A percentile compares a stretch with the other conserved stretches of the same genome.
phyloP scores from a whole-genome alignment of 2,797 vertebrate species.

The Atherinosoma microstoma region DNA sequence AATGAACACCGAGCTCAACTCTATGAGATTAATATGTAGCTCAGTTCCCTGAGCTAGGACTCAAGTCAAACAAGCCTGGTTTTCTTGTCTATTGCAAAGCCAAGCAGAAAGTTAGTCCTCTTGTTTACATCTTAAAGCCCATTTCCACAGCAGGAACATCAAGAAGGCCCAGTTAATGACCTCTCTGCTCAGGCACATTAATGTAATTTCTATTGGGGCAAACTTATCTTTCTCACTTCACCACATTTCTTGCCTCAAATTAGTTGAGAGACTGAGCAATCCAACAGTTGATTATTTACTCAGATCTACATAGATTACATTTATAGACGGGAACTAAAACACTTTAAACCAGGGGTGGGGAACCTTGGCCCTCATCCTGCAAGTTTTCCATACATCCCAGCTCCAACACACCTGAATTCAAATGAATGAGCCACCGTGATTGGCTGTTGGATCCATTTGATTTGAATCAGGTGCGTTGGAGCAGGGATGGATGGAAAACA shows the following conservation, averaged over 20 bases:
- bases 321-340: not conserved
- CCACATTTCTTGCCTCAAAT: no score
- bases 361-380: no score
- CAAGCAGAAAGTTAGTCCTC: not conserved
- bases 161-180: not conserved
- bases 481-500: no score
- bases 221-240: not conserved
- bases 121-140: not conserved
- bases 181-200: not conserved
- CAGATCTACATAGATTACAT: not conserved
- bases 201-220: not conserved
- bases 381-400: no score
- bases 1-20: not conserved
- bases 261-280: no score
- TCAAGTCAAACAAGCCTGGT: not conserved
- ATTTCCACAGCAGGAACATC: conserved; percentile 7
- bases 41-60: conserved; percentile 1
- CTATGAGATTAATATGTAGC: not conserved
- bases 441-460: no score
- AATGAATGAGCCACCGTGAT: no score
- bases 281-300: not conserved
- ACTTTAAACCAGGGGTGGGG: not conserved
- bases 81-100: conserved; percentile 5
- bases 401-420: no score
- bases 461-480: no score